Base-by-base conservation (phyloP, 2,797 vertebrate species). In the Cottoperca gobio region DNA sequence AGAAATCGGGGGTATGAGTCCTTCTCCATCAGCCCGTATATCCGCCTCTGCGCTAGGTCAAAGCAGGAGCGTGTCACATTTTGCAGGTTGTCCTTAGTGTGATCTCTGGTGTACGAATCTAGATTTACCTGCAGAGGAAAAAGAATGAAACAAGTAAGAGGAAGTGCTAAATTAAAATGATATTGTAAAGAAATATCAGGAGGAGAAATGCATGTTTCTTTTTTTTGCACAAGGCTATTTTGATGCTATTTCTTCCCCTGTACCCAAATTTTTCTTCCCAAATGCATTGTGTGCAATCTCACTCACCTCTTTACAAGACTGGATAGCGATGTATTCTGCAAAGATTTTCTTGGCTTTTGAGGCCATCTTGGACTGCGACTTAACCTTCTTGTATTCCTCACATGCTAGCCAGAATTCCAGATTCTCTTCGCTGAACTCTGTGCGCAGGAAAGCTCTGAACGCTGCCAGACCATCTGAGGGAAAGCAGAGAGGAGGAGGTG, bases 391-490 rank as follows among this genome's bases (percentile, higher is more conserved):
- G 95, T 97, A 99, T 82, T 99, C 97, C 91, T 99, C 98, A 0
- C 98, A 99, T 0, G 97, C 97, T 84, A 99, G 89, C 98, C 98
- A 99, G 94, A 99, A 99, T 90, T 99, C 98, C 92, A 99, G 94
- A 93, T 99, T 99, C 93, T 99, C 98, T 86, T 99, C 97, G 0
- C 97, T 99, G 91, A 99, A 99, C 90, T 99, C 98, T 0, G 98
- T 99, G 88, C 97, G 97, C 77, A 99, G 95, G 90, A 99, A 99
- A 72, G 97, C 96, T 87, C 97, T 93, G 93, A 99, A 99, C 39
- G 97, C 97, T 45, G 97, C 97, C 77, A 98, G 92, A 3, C 98
- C 98, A 23, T 98, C 98, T 99, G 95, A 92, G 70, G 67, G 64
- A 73, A 71, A 87, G 73, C 54, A 84, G 80, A 79, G 53, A 75